Conservation (phyloP, 2,113 vertebrate genomes). For the Dromiciops gliroides region DNA sequence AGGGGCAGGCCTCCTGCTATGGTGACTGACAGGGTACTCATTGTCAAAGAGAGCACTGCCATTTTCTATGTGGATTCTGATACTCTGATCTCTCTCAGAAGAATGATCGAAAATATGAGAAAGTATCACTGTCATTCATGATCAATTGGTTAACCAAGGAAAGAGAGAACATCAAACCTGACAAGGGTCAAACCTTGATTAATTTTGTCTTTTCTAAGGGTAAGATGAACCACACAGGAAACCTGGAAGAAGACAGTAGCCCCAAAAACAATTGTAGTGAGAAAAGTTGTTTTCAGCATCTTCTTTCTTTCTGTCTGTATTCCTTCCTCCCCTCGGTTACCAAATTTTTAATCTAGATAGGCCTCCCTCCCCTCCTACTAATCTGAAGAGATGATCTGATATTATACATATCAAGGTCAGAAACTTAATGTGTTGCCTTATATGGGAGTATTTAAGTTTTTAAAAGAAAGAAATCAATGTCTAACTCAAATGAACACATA, state of each 20-base stretch:
- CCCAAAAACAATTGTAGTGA: neutral
- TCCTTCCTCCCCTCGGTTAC: neutral
- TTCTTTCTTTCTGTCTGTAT: slow-evolving; percentile 41
- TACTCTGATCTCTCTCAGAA: slow-evolving; percentile 34
- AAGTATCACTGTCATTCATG: neutral
- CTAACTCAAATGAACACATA: neutral
- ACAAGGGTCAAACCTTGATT: slow-evolving; percentile 12
- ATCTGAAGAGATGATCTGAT: neutral
- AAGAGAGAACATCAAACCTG: neutral
- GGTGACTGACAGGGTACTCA: slow-evolving; percentile 5
- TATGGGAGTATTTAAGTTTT: neutral
- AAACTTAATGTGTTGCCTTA: neutral
- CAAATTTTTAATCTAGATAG: neutral
- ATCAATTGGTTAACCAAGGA: slow-evolving; percentile 24
- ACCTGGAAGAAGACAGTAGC: neutral
- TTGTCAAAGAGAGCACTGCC: neutral
- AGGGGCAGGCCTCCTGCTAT: neutral
- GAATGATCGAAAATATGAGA: slow-evolving; percentile 47
- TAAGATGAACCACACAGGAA: slow-evolving; percentile 31
- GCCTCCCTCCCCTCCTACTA: neutral
- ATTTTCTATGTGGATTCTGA: slow-evolving; percentile 35
- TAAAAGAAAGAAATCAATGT: neutral
- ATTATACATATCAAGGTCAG: neutral
- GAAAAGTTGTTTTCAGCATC: neutral
- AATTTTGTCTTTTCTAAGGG: neutral